Evolutionary conservation across 2,113 vertebrate species (phyloP), one percentile per base, ranked within the genome.

Genomic region (Rhinichthys klamathensis): DNA sequence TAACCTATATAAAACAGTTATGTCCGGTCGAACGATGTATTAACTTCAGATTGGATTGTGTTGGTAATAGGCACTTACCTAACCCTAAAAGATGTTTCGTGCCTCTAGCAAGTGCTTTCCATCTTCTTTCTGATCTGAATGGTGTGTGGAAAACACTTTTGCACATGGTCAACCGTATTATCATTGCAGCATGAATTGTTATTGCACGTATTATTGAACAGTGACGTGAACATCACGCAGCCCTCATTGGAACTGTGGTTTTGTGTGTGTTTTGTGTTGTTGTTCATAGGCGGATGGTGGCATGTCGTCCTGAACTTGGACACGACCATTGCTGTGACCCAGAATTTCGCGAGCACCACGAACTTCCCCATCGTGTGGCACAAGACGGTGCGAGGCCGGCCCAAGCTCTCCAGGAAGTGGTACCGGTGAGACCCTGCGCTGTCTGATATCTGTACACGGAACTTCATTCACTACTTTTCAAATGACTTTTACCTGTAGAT

Each of bases 331-430:
- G 98, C 98, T 60, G 91, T 99, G 90, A 99, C 98, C 0, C 98
- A 99, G 90, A 99, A 99, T 90, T 99, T 99, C 35, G 97, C 98
- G 92, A 99, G 98, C 92, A 96, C 95, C 15, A 98, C 97, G 84
- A 99, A 99, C 93, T 99, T 99, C 90, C 98, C 98, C 21, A 97
- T 99, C 51, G 98, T 99, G 30, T 99, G 98, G 98, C 98, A 99
- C 95, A 99, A 99, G 92, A 99, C 98, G 0, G 98, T 99, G 21
- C 96, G 98, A 84, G 98, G 98, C 21, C 95, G 98, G 21, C 98
- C 98, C 87, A 99, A 99, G 85, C 91, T 99, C 15, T 99, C 98
- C 56, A 93, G 98, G 89, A 99, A 99, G 89, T 99, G 98, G 98
- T 99, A 99, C 90, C 96, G 98, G 98, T 99, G 92, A 94, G 95